These are phyloP conservation scores for Callosobruchus maculatus DNA, from an alignment of 2,888 invertebrate species.

Conservation along the genomic window DNA sequence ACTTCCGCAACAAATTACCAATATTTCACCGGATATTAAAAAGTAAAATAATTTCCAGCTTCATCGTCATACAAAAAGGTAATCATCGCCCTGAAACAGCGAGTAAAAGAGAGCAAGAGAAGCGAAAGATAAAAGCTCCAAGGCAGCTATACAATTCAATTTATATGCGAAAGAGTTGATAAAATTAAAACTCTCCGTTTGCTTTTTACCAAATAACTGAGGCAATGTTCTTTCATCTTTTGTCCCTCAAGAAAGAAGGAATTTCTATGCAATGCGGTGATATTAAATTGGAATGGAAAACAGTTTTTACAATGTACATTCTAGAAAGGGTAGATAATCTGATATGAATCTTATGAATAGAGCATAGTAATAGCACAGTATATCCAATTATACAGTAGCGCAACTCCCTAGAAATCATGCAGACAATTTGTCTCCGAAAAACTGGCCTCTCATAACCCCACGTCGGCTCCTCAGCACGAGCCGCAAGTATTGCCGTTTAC, in stretches of 20 bases:
- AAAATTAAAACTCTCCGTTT: background rate
- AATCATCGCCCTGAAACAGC: background rate
- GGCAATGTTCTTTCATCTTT: background rate
- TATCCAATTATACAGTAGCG: too few relatives aligned
- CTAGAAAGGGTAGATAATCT: too few relatives aligned
- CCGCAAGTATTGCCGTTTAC: too few relatives aligned
- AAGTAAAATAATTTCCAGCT: background rate
- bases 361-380: too few relatives aligned
- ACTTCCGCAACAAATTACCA: background rate
- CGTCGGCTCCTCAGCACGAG: too few relatives aligned
- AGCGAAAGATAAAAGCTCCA: background rate
- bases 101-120: background rate
- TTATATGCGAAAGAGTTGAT: background rate
- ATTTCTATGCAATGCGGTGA: background rate
- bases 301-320: too few relatives aligned
- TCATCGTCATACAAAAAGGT: background rate
- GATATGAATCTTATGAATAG: too few relatives aligned
- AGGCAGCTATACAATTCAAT: background rate
- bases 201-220: background rate
- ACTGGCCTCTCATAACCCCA: too few relatives aligned
- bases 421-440: too few relatives aligned
- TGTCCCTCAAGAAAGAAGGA: background rate
- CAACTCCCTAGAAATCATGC: too few relatives aligned
- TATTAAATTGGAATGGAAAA: background rate
- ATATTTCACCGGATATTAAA: background rate